A percentile compares a stretch with the other conserved stretches of the same genome.
Conservation (phyloP, 2,888 invertebrate genomes). For the Morpho achilles region DNA sequence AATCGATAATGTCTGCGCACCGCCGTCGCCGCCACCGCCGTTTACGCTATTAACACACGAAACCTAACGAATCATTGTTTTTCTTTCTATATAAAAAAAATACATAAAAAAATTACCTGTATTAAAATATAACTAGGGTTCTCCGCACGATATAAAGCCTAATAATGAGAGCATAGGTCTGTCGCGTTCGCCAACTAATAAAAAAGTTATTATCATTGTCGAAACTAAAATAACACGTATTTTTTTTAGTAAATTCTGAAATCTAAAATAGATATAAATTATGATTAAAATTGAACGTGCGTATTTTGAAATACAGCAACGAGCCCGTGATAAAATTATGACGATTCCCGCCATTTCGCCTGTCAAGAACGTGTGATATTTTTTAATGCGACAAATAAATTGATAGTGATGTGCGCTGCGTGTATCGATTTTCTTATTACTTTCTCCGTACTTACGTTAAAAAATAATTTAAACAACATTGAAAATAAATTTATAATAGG, state of each 20-base stretch:
- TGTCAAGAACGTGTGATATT: constrained; percentile 25
- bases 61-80: background rate
- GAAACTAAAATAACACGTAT: background rate
- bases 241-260: background rate
- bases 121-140: no score
- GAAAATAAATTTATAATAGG: no score
- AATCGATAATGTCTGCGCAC: constrained; percentile 71
- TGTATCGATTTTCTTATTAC: constrained; percentile 11
- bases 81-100: background rate
- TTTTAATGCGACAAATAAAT: constrained; percentile 15
- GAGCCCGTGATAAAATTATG: constrained; percentile 19
- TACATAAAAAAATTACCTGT: no score
- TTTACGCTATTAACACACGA: constrained; percentile 29
- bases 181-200: background rate
- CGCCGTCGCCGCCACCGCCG: constrained; percentile 30
- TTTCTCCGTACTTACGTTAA: no score
- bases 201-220: background rate
- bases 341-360: constrained; percentile 38
- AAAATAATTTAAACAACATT: no score
- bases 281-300: constrained; percentile 4
- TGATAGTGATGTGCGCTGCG: constrained; percentile 7
- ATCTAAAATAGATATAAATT: constrained; percentile 5
- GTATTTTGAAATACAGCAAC: constrained; percentile 7
- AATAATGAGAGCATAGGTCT: no score
- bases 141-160: no score